Evolutionary conservation across 1,140 invertebrate species (phyloP), one percentile per base, ranked within the genome.

Genomic region (Gryon sp.): DNA sequence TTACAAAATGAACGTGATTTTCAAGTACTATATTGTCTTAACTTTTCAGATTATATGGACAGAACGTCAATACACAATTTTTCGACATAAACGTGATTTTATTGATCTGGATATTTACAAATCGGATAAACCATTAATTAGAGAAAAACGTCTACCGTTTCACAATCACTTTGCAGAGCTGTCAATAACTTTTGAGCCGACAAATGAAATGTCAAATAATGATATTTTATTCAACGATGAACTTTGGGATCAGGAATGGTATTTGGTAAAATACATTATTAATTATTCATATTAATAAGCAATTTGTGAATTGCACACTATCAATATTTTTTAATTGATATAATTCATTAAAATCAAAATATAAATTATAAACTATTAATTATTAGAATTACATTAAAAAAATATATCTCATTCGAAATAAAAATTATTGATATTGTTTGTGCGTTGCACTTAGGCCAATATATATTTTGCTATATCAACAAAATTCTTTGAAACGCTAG

Each of bases 191-290:
- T 65, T 45, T 55, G 41, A 52, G 11, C n/a, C 0, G n/a, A 15
- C 19, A 0, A 7, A 80, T 53, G 34, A 57, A 66, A 45, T 3
- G 14, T 9, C 12, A 4, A 20, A 43, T 12, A 8, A 62, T 11
- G 16, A 45, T n/a, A n/a, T 26, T 0, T 14, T 28, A 52, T 98
- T 96, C 83, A 95, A 95, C 79, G 97, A 98, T 81, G 94, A 95
- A 70, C 88, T 97, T 0, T 98, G 96, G 94, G 84, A 90, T 26
- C 91, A 95, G 74, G 92, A 98, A 86, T 98, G 97, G 97, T 98
- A 98, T 89, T 90, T 98, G 93, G 96, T 97, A 62, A 62, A 59
- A 45, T 57, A 7, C n/a, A n/a, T n/a, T 14, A 11, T n/a, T 26
- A 26, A 26, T 45, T 22, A 24, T 18, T 38, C n/a, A n/a, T n/a